Conservation (phyloP, 2,888 invertebrate species). For the Byasa hedistus region DNA sequence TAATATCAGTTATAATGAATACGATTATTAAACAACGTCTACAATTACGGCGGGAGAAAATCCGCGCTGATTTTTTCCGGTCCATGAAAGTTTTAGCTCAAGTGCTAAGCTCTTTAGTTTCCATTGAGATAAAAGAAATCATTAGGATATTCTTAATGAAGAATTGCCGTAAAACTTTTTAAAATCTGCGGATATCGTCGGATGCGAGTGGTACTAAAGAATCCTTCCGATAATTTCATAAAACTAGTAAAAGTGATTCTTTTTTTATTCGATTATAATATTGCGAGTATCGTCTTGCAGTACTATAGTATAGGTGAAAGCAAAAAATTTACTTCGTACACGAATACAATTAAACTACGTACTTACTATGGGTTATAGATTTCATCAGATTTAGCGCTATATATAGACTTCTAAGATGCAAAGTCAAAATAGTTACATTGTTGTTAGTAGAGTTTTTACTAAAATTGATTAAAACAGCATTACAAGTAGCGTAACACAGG, state of each 20-base stretch:
- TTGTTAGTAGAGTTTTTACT: too few species aligned
- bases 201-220: background rate
- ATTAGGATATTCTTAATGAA: background rate
- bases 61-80: background rate
- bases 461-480: too few species aligned
- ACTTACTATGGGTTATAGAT: too few species aligned
- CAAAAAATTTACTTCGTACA: too few species aligned
- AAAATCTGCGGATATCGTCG: background rate
- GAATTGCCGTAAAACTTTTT: background rate
- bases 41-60: background rate
- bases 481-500: too few species aligned
- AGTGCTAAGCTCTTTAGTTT: background rate
- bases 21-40: background rate
- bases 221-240: background rate
- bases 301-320: too few species aligned
- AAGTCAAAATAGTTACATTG: too few species aligned
- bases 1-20: background rate
- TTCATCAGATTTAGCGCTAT: too few species aligned
- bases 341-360: too few species aligned
- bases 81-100: background rate
- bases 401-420: too few species aligned
- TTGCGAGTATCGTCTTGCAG: background rate
- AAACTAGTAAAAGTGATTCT: background rate
- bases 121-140: constrained; percentile 4
- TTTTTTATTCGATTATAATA: background rate